These are phyloP conservation scores for Laothoe populi DNA, from an alignment of 2,888 invertebrate species.

Conservation along the genomic window DNA sequence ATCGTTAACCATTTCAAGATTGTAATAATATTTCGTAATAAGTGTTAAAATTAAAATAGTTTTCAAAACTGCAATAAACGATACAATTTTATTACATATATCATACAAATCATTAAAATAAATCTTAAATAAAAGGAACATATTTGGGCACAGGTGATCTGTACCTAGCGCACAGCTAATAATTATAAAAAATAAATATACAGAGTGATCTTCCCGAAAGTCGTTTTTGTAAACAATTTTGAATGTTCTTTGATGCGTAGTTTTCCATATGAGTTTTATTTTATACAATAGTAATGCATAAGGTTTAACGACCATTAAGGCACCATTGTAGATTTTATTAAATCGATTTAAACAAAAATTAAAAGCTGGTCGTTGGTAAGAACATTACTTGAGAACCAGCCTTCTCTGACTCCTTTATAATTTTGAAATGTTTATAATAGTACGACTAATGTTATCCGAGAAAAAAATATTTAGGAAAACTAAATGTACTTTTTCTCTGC, in stretches of 20 bases:
- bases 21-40: constrained; percentile 32
- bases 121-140: constrained; percentile 23
- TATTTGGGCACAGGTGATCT: constrained; percentile 8
- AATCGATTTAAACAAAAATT: no score
- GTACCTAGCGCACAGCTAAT: constrained; percentile 23
- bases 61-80: constrained; percentile 13
- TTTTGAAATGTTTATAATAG: no score
- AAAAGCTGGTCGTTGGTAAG: no score
- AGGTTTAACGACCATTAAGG: background rate
- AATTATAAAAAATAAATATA: constrained; percentile 14
- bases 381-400: no score
- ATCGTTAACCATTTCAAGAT: constrained; percentile 35
- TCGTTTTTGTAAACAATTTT: background rate
- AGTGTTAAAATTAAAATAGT: constrained; percentile 18
- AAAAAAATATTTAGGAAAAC: no score
- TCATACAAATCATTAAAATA: constrained; percentile 23
- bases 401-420: no score
- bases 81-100: background rate
- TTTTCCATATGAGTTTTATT: no score
- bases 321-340: constrained; percentile 3
- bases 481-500: no score
- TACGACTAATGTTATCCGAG: no score
- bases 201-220: constrained; percentile 17
- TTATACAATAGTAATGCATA: no score
- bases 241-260: background rate